Evolutionary conservation across 2,797 vertebrate species (phyloP).

Genomic region (Denticeps clupeoides): DNA sequence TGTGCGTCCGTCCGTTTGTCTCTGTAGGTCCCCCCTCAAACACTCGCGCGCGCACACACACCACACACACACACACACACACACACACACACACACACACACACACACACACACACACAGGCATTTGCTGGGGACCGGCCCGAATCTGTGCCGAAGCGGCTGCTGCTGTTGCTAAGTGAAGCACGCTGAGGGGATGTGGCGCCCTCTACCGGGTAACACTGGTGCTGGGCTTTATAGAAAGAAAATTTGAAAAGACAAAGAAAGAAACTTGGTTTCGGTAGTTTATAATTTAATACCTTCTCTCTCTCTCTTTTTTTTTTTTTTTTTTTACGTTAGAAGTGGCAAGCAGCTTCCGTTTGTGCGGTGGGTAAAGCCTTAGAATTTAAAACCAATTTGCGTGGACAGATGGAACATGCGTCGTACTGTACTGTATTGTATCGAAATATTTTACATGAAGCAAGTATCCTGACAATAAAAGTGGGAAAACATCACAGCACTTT

Average conservation of each 20-base stretch:
- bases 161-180: conserved; percentile 49
- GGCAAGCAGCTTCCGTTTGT: conserved; percentile 54
- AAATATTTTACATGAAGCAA: conserved; percentile 99
- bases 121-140: conserved; percentile 49
- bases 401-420: conserved; percentile 87
- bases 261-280: conserved; percentile 57
- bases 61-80: background rate
- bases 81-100: conserved; percentile 4
- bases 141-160: conserved; percentile 46
- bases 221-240: conserved; percentile 39
- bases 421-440: conserved; percentile 99
- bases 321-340: conserved; percentile 55
- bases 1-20: conserved; percentile 35
- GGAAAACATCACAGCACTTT: conserved; percentile 61
- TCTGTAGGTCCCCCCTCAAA: conserved; percentile 13
- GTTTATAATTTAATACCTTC: conserved; percentile 66
- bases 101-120: conserved; percentile 22
- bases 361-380: conserved; percentile 83
- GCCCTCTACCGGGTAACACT: conserved; percentile 38
- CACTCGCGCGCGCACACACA: background rate
- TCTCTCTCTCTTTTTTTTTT: conserved; percentile 62
- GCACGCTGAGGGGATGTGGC: conserved; percentile 45
- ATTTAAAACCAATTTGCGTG: conserved; percentile 58
- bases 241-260: conserved; percentile 51
- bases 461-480: conserved; percentile 94